Conservation (phyloP, 2,888 invertebrate species). For the Heliconius charithonia region DNA sequence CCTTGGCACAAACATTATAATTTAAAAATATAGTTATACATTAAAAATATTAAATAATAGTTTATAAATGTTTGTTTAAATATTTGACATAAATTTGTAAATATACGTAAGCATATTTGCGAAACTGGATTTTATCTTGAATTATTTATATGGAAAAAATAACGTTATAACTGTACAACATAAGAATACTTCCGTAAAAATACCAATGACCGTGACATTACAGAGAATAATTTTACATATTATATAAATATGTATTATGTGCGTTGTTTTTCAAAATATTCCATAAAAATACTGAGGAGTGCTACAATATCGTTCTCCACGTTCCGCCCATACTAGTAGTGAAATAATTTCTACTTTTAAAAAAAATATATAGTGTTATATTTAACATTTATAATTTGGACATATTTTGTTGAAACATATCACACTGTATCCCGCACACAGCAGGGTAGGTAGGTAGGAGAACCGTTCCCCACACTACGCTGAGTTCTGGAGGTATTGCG, state of each 20-base stretch:
- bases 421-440: too few relatives aligned
- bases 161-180: neutral
- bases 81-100: neutral
- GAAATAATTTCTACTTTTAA: too few relatives aligned
- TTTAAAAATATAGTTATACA: too few relatives aligned
- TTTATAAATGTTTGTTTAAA: neutral
- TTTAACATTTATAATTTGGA: too few relatives aligned
- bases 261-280: neutral
- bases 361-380: too few relatives aligned
- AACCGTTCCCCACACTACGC: too few relatives aligned
- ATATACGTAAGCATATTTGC: neutral
- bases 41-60: too few relatives aligned
- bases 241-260: neutral
- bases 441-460: too few relatives aligned
- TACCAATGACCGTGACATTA: neutral
- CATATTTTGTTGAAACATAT: too few relatives aligned
- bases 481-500: too few relatives aligned
- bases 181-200: neutral
- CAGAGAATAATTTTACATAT: neutral
- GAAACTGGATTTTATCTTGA: neutral
- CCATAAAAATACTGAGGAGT: neutral
- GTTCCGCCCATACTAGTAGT: neutral
- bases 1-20: too few relatives aligned
- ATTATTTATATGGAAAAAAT: conserved; percentile 2
- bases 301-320: neutral